A percentile compares a stretch with the other conserved stretches of the same genome.
phyloP scores from a whole-genome alignment of 2,888 invertebrate genomes.

The Campoletis raptor region DNA sequence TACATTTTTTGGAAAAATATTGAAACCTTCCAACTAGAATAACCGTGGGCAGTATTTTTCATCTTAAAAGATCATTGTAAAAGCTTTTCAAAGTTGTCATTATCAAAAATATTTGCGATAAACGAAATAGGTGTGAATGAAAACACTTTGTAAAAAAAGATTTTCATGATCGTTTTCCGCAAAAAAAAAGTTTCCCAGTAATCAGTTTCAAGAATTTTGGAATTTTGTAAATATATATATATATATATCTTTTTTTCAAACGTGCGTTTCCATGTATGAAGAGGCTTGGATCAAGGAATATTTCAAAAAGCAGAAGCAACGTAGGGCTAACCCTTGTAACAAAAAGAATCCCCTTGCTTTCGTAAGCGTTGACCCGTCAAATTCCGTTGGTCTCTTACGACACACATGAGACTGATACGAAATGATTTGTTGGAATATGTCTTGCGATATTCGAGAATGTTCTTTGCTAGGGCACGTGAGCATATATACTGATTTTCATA shows the following conservation, averaged over 20 bases:
- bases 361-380: conserved; percentile 63
- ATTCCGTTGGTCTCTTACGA: conserved; percentile 51
- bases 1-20: not conserved
- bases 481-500: not conserved
- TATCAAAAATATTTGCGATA: not conserved
- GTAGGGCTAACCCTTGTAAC: conserved; percentile 38
- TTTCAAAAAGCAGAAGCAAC: conserved; percentile 31
- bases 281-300: conserved; percentile 11
- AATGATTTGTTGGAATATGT: conserved; percentile 11
- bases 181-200: too few relatives aligned
- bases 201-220: too few relatives aligned
- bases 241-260: not conserved
- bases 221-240: too few relatives aligned
- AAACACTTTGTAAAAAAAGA: not conserved
- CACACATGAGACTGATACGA: conserved; percentile 23
- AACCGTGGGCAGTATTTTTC: too few relatives aligned
- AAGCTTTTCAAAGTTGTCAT: not conserved
- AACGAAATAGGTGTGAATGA: not conserved
- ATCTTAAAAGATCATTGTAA: too few relatives aligned
- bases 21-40: not conserved
- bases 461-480: conserved; percentile 1
- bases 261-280: not conserved
- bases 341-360: conserved; percentile 26
- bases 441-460: conserved; percentile 11
- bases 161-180: not conserved